These are phyloP conservation scores for Theodoxus fluviatilis DNA, from an alignment of 2,888 invertebrate genomes.

Conservation along the genomic window DNA sequence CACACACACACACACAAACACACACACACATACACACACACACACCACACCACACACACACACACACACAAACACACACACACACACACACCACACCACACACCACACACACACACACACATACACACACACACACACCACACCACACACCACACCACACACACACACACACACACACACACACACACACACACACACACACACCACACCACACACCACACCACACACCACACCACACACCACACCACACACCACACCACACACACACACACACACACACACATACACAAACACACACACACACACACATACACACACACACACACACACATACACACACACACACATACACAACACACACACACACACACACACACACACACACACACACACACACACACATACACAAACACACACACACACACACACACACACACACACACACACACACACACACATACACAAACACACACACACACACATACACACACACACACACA, in stretches of 20 bases:
- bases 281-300: neutral
- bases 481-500: slow-evolving; percentile 6
- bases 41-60: neutral
- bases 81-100: neutral
- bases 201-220: neutral
- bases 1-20: neutral
- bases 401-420: neutral
- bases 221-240: neutral
- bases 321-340: neutral
- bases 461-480: neutral
- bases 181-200: slow-evolving; percentile 11
- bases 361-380: slow-evolving; percentile 3
- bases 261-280: slow-evolving; percentile 18
- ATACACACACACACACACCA: neutral
- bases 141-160: neutral
- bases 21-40: neutral
- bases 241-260: no score
- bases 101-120: neutral
- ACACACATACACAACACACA: slow-evolving; percentile 5
- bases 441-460: neutral
- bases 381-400: slow-evolving; percentile 10
- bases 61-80: slow-evolving; percentile 8
- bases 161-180: slow-evolving; percentile 9
- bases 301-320: neutral
- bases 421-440: neutral